Base-by-base conservation (phyloP, 2,888 invertebrate genomes). In the Cybosia mesomella region DNA sequence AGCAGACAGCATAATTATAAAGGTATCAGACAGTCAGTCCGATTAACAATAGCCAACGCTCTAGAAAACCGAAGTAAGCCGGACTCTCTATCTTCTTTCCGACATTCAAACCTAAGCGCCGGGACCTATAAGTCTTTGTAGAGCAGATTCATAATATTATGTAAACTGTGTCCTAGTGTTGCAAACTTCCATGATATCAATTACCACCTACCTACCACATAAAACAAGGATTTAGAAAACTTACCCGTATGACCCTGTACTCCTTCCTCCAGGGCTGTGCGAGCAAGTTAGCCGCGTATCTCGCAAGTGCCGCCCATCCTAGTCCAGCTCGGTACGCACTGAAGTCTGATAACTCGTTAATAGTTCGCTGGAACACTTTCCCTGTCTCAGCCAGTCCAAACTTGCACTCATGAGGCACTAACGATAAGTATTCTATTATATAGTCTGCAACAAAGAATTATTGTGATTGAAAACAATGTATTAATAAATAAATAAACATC, bases 251-350 rank as follows among this genome's bases (percentile, higher is more conserved):
- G 72, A 96, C 96, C 80, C 96, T 96, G 88, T 97, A 98, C 89
- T 98, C 98, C 88, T 97, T 97, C 78, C 98, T 94, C 98, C 98
- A 98, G 7, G 98, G 98, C 87, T 98, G 98, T 18, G 97, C 96
- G 65, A 98, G 94, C 72, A 98, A 93, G 91, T 98, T 98, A 68
- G 97, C 97, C 2, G 98, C 98, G 89, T 98, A 98, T 76, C 97
- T 95, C 71, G 97, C 98, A 76, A 98, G 95, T 43, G 98, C 97
- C 81, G 97, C 97, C 96, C 98, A 98, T 18, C 98, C 98, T 60
- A 97, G 95, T 36, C 97, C 97, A 21, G 98, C 98, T 79, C 97
- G 96, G 83, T 97, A 97, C 24, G 97, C 98, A 86, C 97, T 98
- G 87, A 98, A 98, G 81, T 97, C 97, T 9, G 96, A 92, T 83